phyloP scores from a whole-genome alignment of 2,113 vertebrate genomes.

The Balaenoptera acutorostrata region DNA sequence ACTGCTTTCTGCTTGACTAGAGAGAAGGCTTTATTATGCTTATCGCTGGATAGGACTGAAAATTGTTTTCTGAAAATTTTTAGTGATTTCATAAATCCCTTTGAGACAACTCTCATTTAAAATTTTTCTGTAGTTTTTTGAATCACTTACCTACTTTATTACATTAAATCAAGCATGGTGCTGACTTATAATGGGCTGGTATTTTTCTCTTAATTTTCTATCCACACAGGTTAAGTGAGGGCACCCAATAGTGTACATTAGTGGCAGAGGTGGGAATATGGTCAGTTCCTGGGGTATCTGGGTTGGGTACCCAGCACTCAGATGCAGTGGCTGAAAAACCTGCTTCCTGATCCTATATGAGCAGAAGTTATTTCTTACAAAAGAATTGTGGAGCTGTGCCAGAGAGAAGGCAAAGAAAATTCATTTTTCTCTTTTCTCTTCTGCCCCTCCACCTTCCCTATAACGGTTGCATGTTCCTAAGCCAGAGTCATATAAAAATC shows the following conservation, averaged over 20 bases:
- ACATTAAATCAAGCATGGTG: neutral
- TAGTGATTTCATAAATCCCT: neutral
- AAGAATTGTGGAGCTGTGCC: neutral
- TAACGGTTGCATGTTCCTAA: constrained; percentile 15
- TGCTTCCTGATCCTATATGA: neutral
- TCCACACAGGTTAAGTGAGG: neutral
- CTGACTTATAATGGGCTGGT: neutral
- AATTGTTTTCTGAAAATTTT: neutral
- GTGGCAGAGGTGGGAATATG: neutral
- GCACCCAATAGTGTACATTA: neutral
- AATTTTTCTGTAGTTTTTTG: neutral
- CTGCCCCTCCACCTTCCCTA: neutral
- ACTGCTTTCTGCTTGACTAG: neutral
- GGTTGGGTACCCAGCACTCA: neutral
- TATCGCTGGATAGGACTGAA: neutral
- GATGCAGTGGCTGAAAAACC: neutral
- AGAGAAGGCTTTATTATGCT: neutral
- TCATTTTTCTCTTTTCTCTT: neutral
- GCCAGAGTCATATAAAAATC: constrained; percentile 56
- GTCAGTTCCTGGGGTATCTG: neutral
- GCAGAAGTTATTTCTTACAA: neutral
- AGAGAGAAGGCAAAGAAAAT: neutral
- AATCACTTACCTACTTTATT: neutral
- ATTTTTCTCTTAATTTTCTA: neutral
- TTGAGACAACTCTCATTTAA: neutral